phyloP scores from a whole-genome alignment of 2,888 invertebrate species.

The Tetrapedia diversipes region DNA sequence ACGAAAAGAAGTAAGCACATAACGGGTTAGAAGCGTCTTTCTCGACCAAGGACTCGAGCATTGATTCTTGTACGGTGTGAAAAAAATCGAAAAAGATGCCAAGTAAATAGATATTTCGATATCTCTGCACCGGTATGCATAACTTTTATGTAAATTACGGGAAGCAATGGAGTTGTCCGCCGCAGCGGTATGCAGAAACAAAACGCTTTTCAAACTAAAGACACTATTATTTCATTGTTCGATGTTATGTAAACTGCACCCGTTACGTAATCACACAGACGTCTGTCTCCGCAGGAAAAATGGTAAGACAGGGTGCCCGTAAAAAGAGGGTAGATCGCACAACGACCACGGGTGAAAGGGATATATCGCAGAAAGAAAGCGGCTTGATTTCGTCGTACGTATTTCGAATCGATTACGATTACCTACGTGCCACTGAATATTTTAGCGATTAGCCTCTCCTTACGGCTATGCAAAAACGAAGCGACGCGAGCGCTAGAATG shows the following conservation, averaged over 20 bases:
- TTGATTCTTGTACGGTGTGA: too few species aligned
- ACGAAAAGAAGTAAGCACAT: too few species aligned
- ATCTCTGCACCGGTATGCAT: too few species aligned
- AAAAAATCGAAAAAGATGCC: too few species aligned
- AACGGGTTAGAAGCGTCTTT: too few species aligned
- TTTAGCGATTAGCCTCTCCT: slow-evolving; percentile 32
- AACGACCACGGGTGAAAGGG: slow-evolving; percentile 34
- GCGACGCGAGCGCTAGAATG: not conserved
- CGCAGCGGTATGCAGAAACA: not conserved
- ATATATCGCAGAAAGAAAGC: slow-evolving; percentile 33
- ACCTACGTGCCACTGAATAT: slow-evolving; percentile 25
- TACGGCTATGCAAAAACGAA: slow-evolving; percentile 9
- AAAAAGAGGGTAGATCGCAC: slow-evolving; percentile 37
- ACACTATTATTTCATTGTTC: slow-evolving; percentile 30
- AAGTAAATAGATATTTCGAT: too few species aligned
- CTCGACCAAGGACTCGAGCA: too few species aligned
- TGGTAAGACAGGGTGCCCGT: slow-evolving; percentile 22
- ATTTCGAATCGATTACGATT: slow-evolving; percentile 48
- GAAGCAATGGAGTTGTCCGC: not conserved
- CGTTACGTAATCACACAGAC: slow-evolving; percentile 32
- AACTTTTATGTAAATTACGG: too few species aligned
- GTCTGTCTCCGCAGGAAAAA: slow-evolving; percentile 21
- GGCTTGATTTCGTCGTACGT: slow-evolving; percentile 32
- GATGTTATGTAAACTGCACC: slow-evolving; percentile 36
- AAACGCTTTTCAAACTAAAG: not conserved